A percentile compares a stretch with the other conserved stretches of the same genome.
Evolutionary conservation across 2,888 invertebrate species (phyloP).

Genomic region (Hedya salicella): DNA sequence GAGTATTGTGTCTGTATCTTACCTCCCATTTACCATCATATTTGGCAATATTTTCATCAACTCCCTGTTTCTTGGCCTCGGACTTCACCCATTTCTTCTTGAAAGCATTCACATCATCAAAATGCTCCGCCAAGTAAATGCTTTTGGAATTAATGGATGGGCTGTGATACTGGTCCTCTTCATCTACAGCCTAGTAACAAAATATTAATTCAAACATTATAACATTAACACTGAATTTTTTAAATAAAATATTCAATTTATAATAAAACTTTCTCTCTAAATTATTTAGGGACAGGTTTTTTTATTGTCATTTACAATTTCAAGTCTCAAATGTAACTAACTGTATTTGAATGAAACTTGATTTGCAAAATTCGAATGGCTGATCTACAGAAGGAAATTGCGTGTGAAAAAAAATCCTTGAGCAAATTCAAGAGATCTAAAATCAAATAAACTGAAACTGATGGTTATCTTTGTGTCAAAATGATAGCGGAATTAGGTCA

Average conservation of each 20-base stretch:
- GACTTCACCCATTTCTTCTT: conserved; percentile 94
- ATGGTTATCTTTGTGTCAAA: conserved; percentile 16
- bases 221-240: background rate
- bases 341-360: too few relatives aligned
- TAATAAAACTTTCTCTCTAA: too few relatives aligned
- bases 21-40: conserved; percentile 94
- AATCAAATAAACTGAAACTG: conserved; percentile 32
- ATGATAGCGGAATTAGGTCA: conserved; percentile 55
- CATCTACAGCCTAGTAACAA: conserved; percentile 58
- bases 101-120: conserved; percentile 90
- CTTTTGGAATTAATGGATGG: conserved; percentile 87
- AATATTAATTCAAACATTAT: conserved; percentile 3
- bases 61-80: conserved; percentile 95
- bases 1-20: conserved; percentile 44
- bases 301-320: too few relatives aligned
- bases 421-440: background rate
- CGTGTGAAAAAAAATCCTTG: background rate
- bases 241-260: too few relatives aligned
- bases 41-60: conserved; percentile 95
- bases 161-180: conserved; percentile 87
- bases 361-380: too few relatives aligned
- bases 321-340: too few relatives aligned
- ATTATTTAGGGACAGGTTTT: too few relatives aligned
- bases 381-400: background rate
- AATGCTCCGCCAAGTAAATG: conserved; percentile 93